Conservation (phyloP, 2,888 invertebrate species). For the Malacosoma neustria region DNA sequence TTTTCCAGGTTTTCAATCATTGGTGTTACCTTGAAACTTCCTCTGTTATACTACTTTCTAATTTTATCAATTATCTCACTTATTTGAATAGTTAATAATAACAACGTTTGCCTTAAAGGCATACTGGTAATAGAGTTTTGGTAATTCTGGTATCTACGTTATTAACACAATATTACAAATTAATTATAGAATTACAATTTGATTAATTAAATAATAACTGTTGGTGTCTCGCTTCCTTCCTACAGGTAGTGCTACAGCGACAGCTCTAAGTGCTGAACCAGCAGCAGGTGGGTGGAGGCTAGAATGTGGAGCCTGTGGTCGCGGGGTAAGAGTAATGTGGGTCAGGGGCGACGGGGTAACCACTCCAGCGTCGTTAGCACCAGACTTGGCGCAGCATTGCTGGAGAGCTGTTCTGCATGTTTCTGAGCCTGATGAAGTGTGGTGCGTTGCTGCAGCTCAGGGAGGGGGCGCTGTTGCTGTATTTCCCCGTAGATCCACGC, state of each 20-base stretch:
- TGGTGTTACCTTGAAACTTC: too few relatives aligned
- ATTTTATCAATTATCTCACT: too few relatives aligned
- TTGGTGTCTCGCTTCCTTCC: too few relatives aligned
- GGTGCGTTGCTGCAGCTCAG: conserved; percentile 46
- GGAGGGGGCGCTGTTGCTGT: conserved; percentile 52
- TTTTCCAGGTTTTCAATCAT: too few relatives aligned
- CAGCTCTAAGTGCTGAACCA: conserved; percentile 39
- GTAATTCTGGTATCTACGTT: too few relatives aligned
- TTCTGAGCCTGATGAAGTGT: conserved; percentile 49
- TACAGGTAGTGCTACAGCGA: conserved; percentile 51
- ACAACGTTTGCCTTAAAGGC: too few relatives aligned
- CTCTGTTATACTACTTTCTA: too few relatives aligned
- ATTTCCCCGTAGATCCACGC: conserved; percentile 38
- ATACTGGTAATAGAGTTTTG: too few relatives aligned
- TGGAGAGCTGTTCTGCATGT: conserved; percentile 51
- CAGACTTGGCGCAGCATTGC: conserved; percentile 52
- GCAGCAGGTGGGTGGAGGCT: conserved; percentile 50
- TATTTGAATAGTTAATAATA: too few relatives aligned
- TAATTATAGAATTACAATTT: too few relatives aligned
- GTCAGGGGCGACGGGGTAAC: conserved; percentile 22
- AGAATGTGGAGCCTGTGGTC: conserved; percentile 59
- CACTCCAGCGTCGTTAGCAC: conserved; percentile 33
- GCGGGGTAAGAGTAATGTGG: conserved; percentile 44
- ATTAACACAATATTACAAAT: too few relatives aligned
- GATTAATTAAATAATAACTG: too few relatives aligned